Evolutionary conservation across 2,888 invertebrate genomes (phyloP), one percentile per base, ranked within the genome.

Genomic region (Melangyna quadrimaculata): DNA sequence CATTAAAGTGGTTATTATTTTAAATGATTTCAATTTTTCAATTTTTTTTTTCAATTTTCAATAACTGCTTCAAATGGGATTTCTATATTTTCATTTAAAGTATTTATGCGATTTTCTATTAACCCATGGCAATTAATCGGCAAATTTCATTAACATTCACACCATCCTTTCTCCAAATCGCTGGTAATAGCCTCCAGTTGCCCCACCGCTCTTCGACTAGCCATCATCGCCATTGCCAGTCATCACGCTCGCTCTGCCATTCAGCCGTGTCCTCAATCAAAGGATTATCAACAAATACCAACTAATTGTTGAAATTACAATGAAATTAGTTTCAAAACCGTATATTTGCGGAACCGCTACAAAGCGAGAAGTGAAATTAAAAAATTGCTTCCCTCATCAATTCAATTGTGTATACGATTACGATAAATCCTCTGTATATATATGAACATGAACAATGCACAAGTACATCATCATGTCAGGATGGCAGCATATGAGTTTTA

Each of bases 251-350:
- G n/a, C n/a, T n/a, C n/a, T 61, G 17, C 70, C 24, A 9, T 22
- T 53, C 63, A 48, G 57, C 63, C 57, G 37, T 72, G 63, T 48
- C 80, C 72, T 72, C 72, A 77, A 86, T 77, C 84, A 86, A 86
- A 80, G 77, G 84, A 80, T 86, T 80, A 80, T 80, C 75, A 61
- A 69, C 77, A 86, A 80, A 77, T 57, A 73, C 53, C 72, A 70
- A 80, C 72, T 80, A 77, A 80, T 80, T 77, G 72, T 69, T 77
- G 72, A 69, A 86, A 83, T 83, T 83, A 78, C 83, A 83, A 78
- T 83, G 69, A 74, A 83, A 86, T 86, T 86, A 86, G 84, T 86
- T 73, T 63, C 19, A 55, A 65, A 67, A 63, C 32, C 72, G 37
- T 70, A 32, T 71, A 80, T 77, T 77, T 77, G 67, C 43, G 72